Percentiles rank a stretch among this genome's conserved stretches.
These are phyloP conservation scores for Vesta saturnalis DNA, from an alignment of 2,888 invertebrate genomes.

Conservation along the genomic window DNA sequence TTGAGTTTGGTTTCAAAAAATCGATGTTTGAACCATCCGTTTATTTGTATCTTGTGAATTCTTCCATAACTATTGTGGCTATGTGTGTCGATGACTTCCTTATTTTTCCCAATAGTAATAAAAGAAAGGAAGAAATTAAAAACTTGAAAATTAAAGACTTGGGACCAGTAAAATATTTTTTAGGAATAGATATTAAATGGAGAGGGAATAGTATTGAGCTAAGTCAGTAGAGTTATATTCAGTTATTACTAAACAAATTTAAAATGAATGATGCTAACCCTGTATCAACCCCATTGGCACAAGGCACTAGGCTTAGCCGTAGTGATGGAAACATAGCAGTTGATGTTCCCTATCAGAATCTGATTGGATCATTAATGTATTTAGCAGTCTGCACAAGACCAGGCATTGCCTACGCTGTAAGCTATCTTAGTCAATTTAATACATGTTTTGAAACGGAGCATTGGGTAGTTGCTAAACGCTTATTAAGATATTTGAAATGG, in stretches of 20 bases:
- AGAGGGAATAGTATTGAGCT: background rate
- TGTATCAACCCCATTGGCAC: background rate
- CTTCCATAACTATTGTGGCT: background rate
- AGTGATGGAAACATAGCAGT: background rate
- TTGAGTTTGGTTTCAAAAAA: background rate
- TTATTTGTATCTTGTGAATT: background rate
- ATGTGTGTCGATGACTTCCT: conserved; percentile 13
- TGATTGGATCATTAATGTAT: background rate
- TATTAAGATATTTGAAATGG: background rate
- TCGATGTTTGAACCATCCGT: background rate
- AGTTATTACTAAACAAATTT: background rate
- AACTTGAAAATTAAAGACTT: conserved; percentile 1
- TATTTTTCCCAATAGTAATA: background rate
- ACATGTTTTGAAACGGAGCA: background rate
- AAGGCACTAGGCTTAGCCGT: too few relatives aligned
- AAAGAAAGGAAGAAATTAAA: background rate
- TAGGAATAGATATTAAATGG: background rate
- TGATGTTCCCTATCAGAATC: background rate
- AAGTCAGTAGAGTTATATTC: background rate
- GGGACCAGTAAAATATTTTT: too few relatives aligned
- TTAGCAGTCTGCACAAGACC: background rate
- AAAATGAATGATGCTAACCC: background rate
- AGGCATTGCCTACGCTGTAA: background rate
- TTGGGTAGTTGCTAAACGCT: background rate
- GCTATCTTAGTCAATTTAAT: background rate